Conservation (phyloP, 2,113 vertebrate genomes). For the Oncorhynchus masou region DNA sequence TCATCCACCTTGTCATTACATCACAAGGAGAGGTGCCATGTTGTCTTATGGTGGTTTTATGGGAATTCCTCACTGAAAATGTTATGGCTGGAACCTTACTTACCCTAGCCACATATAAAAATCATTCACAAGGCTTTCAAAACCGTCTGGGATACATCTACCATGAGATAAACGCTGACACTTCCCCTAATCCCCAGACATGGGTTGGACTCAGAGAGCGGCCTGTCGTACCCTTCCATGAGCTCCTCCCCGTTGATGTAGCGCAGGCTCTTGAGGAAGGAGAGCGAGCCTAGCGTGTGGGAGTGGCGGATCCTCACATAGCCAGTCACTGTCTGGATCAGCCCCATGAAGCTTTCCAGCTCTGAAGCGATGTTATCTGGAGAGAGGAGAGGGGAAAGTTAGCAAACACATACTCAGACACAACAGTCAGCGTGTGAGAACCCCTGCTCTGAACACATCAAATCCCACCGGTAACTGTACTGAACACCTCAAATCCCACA, state of each 20-base stretch:
- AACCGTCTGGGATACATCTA: neutral
- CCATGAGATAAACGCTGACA: neutral
- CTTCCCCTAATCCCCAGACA: neutral
- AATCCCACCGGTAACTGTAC: neutral
- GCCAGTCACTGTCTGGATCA: constrained; percentile 93
- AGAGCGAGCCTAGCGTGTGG: constrained; percentile 89
- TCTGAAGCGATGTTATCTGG: constrained; percentile 94
- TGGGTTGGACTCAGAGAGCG: neutral
- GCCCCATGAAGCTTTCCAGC: constrained; percentile 96
- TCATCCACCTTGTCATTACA: neutral
- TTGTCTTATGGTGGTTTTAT: neutral
- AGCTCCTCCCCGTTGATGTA: constrained; percentile 91
- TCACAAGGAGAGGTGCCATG: neutral
- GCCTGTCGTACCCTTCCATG: constrained; percentile 81
- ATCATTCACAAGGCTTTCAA: neutral
- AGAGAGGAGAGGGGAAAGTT: constrained; percentile 19
- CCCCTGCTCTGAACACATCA: neutral
- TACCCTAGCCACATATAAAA: neutral
- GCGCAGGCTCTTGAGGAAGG: constrained; percentile 92
- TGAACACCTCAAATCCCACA: too few relatives aligned
- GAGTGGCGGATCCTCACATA: constrained; percentile 96
- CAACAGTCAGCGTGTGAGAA: neutral
- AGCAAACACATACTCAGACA: neutral
- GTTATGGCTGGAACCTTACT: too few relatives aligned
- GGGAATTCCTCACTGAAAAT: neutral